Conservation (phyloP, 2,888 invertebrate genomes). For the Pharmacophagus antenor region DNA sequence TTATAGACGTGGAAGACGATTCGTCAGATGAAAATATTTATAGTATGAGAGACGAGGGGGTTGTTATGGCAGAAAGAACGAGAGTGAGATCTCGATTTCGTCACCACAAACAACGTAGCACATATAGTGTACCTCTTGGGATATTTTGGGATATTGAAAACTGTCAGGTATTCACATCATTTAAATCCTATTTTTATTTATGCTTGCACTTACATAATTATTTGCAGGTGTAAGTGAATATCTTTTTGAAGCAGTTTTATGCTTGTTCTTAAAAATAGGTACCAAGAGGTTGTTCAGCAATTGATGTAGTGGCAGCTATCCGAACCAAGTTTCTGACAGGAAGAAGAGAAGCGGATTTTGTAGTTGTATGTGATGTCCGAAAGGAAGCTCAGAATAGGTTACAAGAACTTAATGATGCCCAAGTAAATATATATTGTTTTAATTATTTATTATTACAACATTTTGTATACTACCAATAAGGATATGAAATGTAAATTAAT, state of each 20-base stretch:
- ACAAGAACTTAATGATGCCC: constrained; percentile 91
- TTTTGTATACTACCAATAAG: background rate
- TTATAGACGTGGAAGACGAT: constrained; percentile 67
- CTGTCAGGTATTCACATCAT: constrained; percentile 81
- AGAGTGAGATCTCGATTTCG: constrained; percentile 67
- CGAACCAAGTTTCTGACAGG: constrained; percentile 87
- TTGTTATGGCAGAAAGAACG: constrained; percentile 52
- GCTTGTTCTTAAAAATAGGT: constrained; percentile 73
- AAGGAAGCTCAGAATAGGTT: constrained; percentile 88
- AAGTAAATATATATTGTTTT: constrained; percentile 74
- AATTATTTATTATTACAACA: background rate
- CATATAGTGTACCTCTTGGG: constrained; percentile 83
- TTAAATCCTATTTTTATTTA: background rate
- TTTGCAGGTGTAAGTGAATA: background rate
- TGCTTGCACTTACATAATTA: background rate
- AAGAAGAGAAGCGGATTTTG: constrained; percentile 91
- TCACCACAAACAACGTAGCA: constrained; percentile 59
- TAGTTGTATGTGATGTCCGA: constrained; percentile 93
- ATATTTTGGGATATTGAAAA: constrained; percentile 98
- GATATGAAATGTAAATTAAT: no score
- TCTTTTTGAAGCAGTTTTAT: background rate
- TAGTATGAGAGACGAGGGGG: constrained; percentile 56
- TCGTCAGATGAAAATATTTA: constrained; percentile 64
- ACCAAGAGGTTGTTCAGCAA: constrained; percentile 89
- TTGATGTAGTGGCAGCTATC: constrained; percentile 88